Conservation (phyloP, 2,797 vertebrate species). For the Pelochelys cantorii region DNA sequence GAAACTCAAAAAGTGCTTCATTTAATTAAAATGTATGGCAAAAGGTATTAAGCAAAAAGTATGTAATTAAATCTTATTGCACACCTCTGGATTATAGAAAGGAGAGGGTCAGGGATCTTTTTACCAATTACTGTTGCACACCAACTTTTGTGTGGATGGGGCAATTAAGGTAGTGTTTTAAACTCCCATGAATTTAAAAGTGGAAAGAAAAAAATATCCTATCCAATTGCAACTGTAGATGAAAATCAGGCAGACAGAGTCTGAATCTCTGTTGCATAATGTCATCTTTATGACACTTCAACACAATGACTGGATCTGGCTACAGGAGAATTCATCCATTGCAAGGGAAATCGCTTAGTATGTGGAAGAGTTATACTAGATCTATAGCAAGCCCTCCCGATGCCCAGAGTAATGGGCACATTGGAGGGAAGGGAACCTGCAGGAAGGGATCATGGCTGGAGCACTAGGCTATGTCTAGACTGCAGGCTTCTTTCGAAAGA, state of each 20-base stretch:
- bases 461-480: neutral
- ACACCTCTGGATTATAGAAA: slow-evolving; percentile 11
- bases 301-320: neutral
- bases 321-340: neutral
- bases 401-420: neutral
- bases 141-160: neutral
- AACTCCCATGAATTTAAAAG: neutral
- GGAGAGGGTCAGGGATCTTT: neutral
- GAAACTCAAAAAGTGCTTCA: slow-evolving; percentile 25
- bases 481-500: no score
- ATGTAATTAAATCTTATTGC: no score
- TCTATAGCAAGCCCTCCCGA: neutral
- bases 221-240: neutral
- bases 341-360: neutral
- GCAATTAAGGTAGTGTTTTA: neutral
- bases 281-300: neutral
- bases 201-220: neutral
- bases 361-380: neutral
- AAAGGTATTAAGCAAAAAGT: neutral
- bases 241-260: neutral
- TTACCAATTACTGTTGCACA: neutral
- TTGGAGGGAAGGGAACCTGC: neutral
- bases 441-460: neutral
- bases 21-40: neutral
- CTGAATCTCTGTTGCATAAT: neutral